These are phyloP conservation scores for Etheostoma nigrum DNA, from an alignment of 2,797 vertebrate species.

Conservation along the genomic window DNA sequence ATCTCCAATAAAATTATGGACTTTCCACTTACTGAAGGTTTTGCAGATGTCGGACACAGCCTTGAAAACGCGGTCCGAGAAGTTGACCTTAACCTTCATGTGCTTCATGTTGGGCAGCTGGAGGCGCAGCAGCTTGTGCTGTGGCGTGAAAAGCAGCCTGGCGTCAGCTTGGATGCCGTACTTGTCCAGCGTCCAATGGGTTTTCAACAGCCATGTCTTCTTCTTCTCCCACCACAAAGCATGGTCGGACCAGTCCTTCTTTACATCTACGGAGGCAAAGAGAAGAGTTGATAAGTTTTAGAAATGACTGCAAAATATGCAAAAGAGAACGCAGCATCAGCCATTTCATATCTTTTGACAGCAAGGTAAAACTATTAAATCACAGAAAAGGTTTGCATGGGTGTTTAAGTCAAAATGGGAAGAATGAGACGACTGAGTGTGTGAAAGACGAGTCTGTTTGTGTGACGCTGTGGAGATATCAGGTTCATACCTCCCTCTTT, in stretches of 20 bases:
- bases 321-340: not conserved
- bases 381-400: conserved; percentile 46
- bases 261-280: conserved; percentile 87
- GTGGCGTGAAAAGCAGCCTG: conserved; percentile 96
- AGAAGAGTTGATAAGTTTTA: not conserved
- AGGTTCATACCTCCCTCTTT: conserved; percentile 79
- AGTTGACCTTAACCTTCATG: conserved; percentile 99
- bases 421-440: conserved; percentile 52
- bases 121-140: conserved; percentile 97
- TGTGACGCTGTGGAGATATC: conserved; percentile 77
- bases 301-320: not conserved
- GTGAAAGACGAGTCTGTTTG: conserved; percentile 73
- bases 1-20: conserved; percentile 8
- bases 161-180: conserved; percentile 99
- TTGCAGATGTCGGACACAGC: conserved; percentile 99
- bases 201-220: conserved; percentile 98
- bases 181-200: conserved; percentile 99
- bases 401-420: conserved; percentile 53
- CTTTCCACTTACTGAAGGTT: conserved; percentile 95
- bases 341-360: conserved; percentile 2
- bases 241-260: conserved; percentile 99
- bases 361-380: not conserved
- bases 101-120: conserved; percentile 99
- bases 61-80: conserved; percentile 99
- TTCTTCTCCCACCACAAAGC: conserved; percentile 99